These are phyloP conservation scores for Eurois occulta DNA, from an alignment of 2,888 invertebrate species.

Conservation along the genomic window DNA sequence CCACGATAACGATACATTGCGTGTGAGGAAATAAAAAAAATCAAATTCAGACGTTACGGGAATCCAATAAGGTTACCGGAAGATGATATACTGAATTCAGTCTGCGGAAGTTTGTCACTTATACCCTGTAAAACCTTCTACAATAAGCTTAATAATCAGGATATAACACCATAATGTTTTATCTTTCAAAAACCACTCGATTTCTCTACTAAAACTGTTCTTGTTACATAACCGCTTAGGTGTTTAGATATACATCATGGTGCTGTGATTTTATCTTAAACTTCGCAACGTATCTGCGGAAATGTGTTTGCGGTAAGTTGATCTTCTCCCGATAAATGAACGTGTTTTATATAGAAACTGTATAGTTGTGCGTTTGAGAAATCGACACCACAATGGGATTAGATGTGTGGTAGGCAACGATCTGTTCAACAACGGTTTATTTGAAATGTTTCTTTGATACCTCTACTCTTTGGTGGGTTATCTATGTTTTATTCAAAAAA, in stretches of 20 bases:
- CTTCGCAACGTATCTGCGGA: constrained; percentile 14
- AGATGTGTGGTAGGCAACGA: not conserved
- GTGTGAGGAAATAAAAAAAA: too few relatives aligned
- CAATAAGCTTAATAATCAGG: too few relatives aligned
- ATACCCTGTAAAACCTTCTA: too few relatives aligned
- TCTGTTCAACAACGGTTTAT: not conserved
- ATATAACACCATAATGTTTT: too few relatives aligned
- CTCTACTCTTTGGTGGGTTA: too few relatives aligned
- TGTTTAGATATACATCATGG: not conserved
- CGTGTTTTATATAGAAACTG: constrained; percentile 43
- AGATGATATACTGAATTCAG: too few relatives aligned
- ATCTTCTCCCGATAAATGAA: constrained; percentile 44
- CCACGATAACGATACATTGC: too few relatives aligned
- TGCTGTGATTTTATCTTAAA: constrained; percentile 40
- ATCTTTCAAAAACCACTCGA: not conserved
- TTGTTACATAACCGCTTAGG: constrained; percentile 14
- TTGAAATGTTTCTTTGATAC: not conserved
- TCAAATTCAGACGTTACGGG: too few relatives aligned
- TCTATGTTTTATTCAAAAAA: too few relatives aligned
- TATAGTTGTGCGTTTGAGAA: constrained; percentile 26
- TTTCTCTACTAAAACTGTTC: constrained; percentile 3
- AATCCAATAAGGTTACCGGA: too few relatives aligned
- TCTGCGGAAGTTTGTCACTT: too few relatives aligned
- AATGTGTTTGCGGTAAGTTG: constrained; percentile 46
- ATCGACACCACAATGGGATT: constrained; percentile 36